Percentiles rank a stretch among this genome's conserved stretches.
These are phyloP conservation scores for Campoletis sonorensis DNA, from an alignment of 1,140 invertebrate species.

Conservation along the genomic window DNA sequence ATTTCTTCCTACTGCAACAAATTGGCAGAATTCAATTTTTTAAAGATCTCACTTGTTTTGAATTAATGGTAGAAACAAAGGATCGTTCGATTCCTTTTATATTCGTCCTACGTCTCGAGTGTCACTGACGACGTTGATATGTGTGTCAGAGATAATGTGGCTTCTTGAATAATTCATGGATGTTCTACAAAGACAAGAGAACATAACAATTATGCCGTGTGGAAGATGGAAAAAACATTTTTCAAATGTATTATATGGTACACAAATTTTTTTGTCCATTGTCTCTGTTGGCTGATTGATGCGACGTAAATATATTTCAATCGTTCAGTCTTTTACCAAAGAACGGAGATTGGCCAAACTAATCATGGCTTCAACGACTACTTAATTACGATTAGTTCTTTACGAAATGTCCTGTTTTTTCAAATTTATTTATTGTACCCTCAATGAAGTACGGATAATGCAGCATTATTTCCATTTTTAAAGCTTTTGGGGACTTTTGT, in stretches of 20 bases:
- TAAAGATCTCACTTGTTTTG: neutral
- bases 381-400: too few species aligned
- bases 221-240: neutral
- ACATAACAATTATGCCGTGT: conserved; percentile 10
- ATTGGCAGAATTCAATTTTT: neutral
- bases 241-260: neutral
- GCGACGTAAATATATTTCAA: neutral
- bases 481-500: too few species aligned
- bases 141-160: conserved; percentile 19
- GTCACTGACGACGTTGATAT: conserved; percentile 9
- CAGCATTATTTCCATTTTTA: too few species aligned
- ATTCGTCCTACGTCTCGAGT: conserved; percentile 20
- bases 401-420: too few species aligned
- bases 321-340: too few species aligned
- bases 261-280: neutral
- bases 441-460: too few species aligned
- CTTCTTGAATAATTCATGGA: conserved; percentile 37
- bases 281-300: neutral
- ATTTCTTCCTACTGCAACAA: conserved; percentile 1
- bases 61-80: conserved; percentile 17
- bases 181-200: conserved; percentile 10
- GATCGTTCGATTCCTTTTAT: conserved; percentile 5
- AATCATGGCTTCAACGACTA: too few species aligned
- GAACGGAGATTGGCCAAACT: too few species aligned
- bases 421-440: too few species aligned